A percentile compares a stretch with the other conserved stretches of the same genome.
Conservation (phyloP, 2,888 invertebrate species). For the Cephus runcator region DNA sequence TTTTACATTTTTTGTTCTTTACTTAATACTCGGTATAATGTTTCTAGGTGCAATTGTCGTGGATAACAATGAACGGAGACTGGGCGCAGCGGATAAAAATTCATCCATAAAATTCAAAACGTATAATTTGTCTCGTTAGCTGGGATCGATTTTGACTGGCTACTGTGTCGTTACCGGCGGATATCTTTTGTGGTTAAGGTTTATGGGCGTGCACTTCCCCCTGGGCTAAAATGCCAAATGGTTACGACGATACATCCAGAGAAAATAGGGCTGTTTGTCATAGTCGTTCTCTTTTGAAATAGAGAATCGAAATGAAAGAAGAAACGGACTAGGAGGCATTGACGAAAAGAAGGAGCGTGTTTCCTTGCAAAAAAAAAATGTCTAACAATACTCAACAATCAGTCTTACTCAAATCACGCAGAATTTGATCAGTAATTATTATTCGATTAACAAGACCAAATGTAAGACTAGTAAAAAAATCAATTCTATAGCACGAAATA, state of each 20-base stretch:
- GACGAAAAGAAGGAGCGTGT: not conserved
- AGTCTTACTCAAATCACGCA: not conserved
- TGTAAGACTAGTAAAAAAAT: not conserved
- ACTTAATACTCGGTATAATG: not conserved
- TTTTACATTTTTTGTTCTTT: not conserved
- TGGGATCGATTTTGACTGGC: constrained; percentile 59
- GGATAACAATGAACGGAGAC: not conserved
- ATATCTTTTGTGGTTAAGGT: constrained; percentile 61
- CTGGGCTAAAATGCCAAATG: constrained; percentile 61
- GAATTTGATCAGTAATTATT: not conserved
- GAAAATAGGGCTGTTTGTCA: not conserved
- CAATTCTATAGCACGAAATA: not conserved
- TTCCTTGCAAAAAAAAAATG: not conserved
- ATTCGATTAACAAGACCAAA: not conserved
- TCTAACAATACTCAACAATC: not conserved
- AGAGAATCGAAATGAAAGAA: not conserved
- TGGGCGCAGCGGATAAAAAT: not conserved
- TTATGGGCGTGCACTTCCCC: constrained; percentile 60
- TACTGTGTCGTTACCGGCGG: constrained; percentile 63
- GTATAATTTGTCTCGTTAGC: constrained; percentile 60
- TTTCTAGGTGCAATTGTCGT: not conserved
- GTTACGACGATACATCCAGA: constrained; percentile 43
- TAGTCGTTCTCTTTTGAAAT: not conserved
- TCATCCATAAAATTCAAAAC: constrained; percentile 31
- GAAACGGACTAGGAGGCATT: not conserved